Base-by-base conservation (phyloP, 2,888 invertebrate genomes). In the Pocota personata region DNA sequence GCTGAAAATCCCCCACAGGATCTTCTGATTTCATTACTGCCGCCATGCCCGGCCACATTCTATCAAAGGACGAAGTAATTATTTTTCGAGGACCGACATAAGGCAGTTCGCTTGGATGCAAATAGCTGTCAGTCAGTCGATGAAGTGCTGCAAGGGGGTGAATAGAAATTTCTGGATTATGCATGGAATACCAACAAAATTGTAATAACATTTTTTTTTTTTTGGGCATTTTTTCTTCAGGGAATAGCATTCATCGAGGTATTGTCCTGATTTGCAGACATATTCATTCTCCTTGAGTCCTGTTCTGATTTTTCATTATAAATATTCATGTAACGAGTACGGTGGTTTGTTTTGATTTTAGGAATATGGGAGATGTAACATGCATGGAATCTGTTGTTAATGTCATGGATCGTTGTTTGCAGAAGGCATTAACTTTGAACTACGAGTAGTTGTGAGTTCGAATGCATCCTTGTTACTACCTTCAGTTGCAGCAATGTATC, bases 11-110 rank as follows among this genome's bases (percentile, higher is more conserved):
- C 77, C 72, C 77, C 78, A 46, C 60, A 71, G 77, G 58, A 75
- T 79, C 19, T 66, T 67, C 66, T 75, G 86, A 86, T 86, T 86
- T 80, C 58, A 86, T 86, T 86, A 86, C 86, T 86, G 60, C 73
- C 67, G 64, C 35, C 64, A 80, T 67, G 77, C 69, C 19, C 27
- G 60, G 40, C 62, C 48, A 48, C 60, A 73, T 67, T 67, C 73
- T 46, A 69, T 79, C 73, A 73, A 79, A 79, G 83, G 79, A 52
- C 79, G 69, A 83, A 83, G 83, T 79, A 78, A 83, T 83, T 83
- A 83, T 79, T 79, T 82, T 83, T 64, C 73, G 62, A 62, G 62
- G 55, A 73, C 55, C 62, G 58, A 32, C 40, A 32, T 27, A 75
- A 58, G 35, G 58, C 58, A 46, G 12, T 30, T 3, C 12, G 55